Evolutionary conservation across 2,888 invertebrate species (phyloP), one percentile per base, ranked within the genome.

Genomic region (Maniola hyperantus): DNA sequence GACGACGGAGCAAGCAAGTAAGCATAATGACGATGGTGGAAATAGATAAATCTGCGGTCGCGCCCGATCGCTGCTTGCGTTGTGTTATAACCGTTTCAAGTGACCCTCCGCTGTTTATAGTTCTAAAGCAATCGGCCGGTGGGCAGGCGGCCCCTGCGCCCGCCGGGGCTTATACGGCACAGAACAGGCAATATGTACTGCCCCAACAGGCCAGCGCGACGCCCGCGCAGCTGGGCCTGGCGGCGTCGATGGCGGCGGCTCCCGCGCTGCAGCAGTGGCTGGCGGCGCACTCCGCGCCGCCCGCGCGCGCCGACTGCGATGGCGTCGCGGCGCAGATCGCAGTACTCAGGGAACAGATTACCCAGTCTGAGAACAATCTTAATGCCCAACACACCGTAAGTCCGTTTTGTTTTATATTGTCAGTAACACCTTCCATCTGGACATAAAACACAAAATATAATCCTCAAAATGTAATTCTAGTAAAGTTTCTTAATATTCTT

Each of bases 311-410:
- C 71, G 84, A 88, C 80, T 73, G 93, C 93, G 84, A 95, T 94
- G 81, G 93, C 79, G 84, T 96, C 79, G 93, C 94, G 79, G 94
- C 95, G 74, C 98, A 98, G 88, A 97, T 98, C 86, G 95, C 95
- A 81, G 94, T 95, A 73, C 92, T 98, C 73, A 96, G 97, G 83
- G 98, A 98, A 82, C 98, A 99, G 93, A 97, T 99, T 72, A 95
- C 95, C 76, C 98, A 99, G 87, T 99, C 99, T 80, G 99, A 99
- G 87, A 96, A 96, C 81, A 99, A 99, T 93, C 94, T 99, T 73
- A 96, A 96, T 77, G 99, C 99, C 64, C 99, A 99, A 84, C 98
- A 99, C 87, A 95, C 97, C 82, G 97, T 97, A 79, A 91, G 94
- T 79, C 6, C 11, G n/a, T n/a, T 8, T 2, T 50, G 42, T 26